Evolutionary conservation across 2,888 invertebrate genomes (phyloP), one percentile per base, ranked within the genome.

Genomic region (Ceraclea dissimilis): DNA sequence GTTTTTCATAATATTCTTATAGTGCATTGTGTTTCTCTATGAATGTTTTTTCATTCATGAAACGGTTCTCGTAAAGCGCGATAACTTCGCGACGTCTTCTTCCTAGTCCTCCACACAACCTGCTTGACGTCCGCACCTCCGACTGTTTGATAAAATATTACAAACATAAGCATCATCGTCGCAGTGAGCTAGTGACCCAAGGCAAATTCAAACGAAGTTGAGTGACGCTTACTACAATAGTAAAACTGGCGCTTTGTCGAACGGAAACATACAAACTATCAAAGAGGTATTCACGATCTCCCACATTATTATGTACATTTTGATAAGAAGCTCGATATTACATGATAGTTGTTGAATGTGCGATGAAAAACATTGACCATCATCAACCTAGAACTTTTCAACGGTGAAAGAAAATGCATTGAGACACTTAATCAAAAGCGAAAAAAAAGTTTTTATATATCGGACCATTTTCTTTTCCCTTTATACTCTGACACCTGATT

Each of bases 71-170:
- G 26, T 6, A 10, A 26, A 26, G 26, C 26, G 26, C 26, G 4
- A 26, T 26, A 26, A 26, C 10, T 26, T 26, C 26, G 26, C 26
- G 26, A 10, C 26, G 26, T 26, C 26, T 26, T 26, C 26, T 26
- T 26, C 26, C 26, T 6, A 26, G 26, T 26, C 26, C 2, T 13
- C 5, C 39, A 39, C 39, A 16, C 39, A 39, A 39, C 39, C 16
- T n/a, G 16, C 13, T 39, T 13, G 39, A 54, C 49, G 54, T 54
- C 34, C 54, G 54, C 20, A 48, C 39, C 21, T 54, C 54, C 49
- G 49, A 49, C 34, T 21, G 54, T 20, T 31, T 46, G 53, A 33
- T 53, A 39, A 39, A 39, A 39, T 13, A 39, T n/a, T 39, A 39
- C 46, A 34, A 39, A 50, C 54, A 34, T 22, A 44, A 26, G 49